These are phyloP conservation scores for Cataglyphis hispanica DNA, from an alignment of 1,140 invertebrate genomes.

Conservation along the genomic window DNA sequence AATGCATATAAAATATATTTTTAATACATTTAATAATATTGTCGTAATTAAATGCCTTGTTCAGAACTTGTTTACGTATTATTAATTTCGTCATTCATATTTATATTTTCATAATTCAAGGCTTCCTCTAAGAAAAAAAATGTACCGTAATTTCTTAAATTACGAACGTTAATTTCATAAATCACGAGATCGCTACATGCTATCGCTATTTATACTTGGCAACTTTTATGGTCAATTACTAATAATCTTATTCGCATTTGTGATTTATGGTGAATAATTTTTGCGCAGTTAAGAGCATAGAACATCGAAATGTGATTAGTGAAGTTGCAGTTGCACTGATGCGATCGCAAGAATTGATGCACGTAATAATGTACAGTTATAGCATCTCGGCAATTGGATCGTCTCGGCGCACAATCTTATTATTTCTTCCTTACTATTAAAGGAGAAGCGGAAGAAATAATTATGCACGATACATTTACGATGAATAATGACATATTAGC, in stretches of 20 bases:
- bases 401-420: not conserved
- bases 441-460: conserved; percentile 5
- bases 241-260: not conserved
- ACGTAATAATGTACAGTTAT: not conserved
- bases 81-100: not conserved
- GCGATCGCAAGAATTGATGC: conserved; percentile 4
- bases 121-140: not conserved
- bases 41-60: not conserved
- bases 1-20: not conserved
- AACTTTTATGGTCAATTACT: conserved; percentile 19
- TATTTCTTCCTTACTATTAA: conserved; percentile 21
- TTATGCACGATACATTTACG: not conserved
- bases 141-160: not conserved
- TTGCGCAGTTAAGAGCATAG: not conserved
- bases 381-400: not conserved
- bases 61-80: not conserved
- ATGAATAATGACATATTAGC: too few relatives aligned
- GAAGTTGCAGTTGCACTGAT: not conserved
- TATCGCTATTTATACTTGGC: not conserved
- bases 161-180: not conserved
- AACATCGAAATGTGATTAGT: too few relatives aligned
- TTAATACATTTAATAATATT: not conserved
- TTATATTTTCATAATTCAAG: not conserved
- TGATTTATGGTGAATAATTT: not conserved
- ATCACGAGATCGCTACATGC: not conserved